Evolutionary conservation across 2,888 invertebrate genomes (phyloP), one percentile per base, ranked within the genome.

Genomic region (Drosophila paranaensis): DNA sequence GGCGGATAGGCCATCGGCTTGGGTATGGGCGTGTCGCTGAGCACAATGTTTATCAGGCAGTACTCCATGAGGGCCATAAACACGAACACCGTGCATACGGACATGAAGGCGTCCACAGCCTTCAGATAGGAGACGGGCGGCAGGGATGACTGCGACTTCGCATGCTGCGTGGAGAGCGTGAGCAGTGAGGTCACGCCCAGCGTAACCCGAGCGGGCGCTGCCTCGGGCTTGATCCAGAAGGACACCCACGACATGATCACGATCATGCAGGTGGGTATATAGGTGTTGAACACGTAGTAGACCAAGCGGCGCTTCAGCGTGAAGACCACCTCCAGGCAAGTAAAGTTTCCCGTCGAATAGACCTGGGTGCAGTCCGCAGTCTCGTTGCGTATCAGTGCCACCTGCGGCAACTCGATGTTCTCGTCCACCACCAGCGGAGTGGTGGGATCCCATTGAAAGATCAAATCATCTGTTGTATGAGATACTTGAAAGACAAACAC

Each of bases 211-310:
- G 98, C 98, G 0, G 98, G 98, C 6, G 97, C 97, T 0, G 98
- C 98, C 93, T 98, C 98, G 0, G 97, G 97, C 91, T 97, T 97
- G 86, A 98, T 97, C 98, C 98, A 98, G 93, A 98, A 98, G 0
- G 97, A 97, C 6, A 98, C 97, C 98, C 98, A 98, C 95, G 98
- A 98, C 97, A 98, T 97, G 64, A 98, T 97, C 74, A 98, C 98
- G 88, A 98, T 98, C 89, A 98, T 95, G 91, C 97, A 98, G 16
- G 98, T 98, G 5, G 98, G 98, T 89, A 98, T 96, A 91, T 98
- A 98, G 0, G 98, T 98, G 93, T 98, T 98, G 93, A 98, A 98
- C 58, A 98, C 94, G 91, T 97, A 98, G 93, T 98, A 98, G 2
- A 98, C 98, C 60, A 98, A 94, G 5, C 98, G 95, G 35, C 98